Evolutionary conservation across 2,888 invertebrate species (phyloP), one percentile per base, ranked within the genome.

Genomic region (Caenorhabditis doughertyi): DNA sequence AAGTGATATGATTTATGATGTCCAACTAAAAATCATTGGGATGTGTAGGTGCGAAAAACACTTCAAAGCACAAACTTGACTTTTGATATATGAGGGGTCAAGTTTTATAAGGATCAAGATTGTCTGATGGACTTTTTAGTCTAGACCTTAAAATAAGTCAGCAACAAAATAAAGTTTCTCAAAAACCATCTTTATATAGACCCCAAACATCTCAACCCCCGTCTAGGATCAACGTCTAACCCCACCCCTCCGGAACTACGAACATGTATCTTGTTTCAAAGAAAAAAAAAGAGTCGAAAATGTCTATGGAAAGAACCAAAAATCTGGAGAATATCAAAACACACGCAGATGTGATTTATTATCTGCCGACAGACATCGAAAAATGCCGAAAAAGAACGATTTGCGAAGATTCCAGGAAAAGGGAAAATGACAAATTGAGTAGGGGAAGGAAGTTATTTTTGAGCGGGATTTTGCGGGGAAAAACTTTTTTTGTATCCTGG

Each of bases 1-100:
- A 62, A 62, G 60, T 62, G 60, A 62, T n/a, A 62, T 62, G 60
- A 62, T 62, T 62, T 62, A 62, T 62, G 60, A n/a, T 62, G 42
- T 27, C 27, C 60, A 13, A 62, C 23, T 51, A 25, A 25, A 44
- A 39, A 18, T 18, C 8, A 0, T 21, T 7, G n/a, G n/a, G n/a
- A 2, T 25, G 9, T 55, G 9, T 16, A 25, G 25, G 25, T 27
- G 27, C 27, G 4, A 29, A 51, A 21, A 11, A 21, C 23, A 11
- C n/a, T n/a, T n/a, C n/a, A n/a, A n/a, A n/a, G n/a, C n/a, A 16
- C 11, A 35, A 35, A 21, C 58, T 58, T 58, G 58, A 58, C 13
- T 35, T 39, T 58, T 58, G 39, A 39, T 9, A 13, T 58, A 16
- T 53, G 8, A 23, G 25, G 23, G 53, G 29, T 25, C 13, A 53